Conservation (phyloP, 2,113 vertebrate genomes). For the Pseudorectes ferrugineus region DNA sequence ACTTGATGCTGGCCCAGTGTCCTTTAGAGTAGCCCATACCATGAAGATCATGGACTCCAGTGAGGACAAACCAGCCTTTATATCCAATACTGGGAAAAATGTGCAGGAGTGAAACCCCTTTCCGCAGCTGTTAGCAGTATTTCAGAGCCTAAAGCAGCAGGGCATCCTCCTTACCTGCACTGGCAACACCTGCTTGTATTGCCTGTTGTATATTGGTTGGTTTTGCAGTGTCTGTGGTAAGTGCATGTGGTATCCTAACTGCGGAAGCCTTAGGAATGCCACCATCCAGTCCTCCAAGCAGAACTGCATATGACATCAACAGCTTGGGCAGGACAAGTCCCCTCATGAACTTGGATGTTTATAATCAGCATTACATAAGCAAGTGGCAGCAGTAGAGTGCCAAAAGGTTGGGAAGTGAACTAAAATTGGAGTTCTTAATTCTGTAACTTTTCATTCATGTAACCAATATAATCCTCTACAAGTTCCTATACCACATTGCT, state of each 20-base stretch:
- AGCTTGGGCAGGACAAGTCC: not conserved
- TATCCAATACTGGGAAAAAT: not conserved
- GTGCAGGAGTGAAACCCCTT: not conserved
- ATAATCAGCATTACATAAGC: not conserved
- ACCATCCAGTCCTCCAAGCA: not conserved
- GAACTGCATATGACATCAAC: not conserved
- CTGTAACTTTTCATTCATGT: not conserved
- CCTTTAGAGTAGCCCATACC: not conserved
- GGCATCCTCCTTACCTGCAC: not conserved
- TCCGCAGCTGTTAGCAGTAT: not conserved
- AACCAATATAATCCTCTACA: rapidly evolving
- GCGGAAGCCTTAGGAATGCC: not conserved
- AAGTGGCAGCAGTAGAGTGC: not conserved
- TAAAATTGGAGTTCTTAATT: not conserved
- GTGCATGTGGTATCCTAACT: not conserved
- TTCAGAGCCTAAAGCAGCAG: not conserved
- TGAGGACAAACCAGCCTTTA: not conserved
- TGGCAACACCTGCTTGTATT: not conserved
- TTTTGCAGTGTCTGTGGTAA: not conserved
- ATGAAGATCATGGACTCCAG: not conserved
- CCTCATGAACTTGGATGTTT: not conserved
- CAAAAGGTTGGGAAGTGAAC: not conserved
- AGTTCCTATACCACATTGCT: rapidly evolving
- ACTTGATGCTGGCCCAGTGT: not conserved
- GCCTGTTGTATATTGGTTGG: not conserved